Evolutionary conservation across 1,140 invertebrate species (phyloP).

Genomic region (Diploscapter pachys): DNA sequence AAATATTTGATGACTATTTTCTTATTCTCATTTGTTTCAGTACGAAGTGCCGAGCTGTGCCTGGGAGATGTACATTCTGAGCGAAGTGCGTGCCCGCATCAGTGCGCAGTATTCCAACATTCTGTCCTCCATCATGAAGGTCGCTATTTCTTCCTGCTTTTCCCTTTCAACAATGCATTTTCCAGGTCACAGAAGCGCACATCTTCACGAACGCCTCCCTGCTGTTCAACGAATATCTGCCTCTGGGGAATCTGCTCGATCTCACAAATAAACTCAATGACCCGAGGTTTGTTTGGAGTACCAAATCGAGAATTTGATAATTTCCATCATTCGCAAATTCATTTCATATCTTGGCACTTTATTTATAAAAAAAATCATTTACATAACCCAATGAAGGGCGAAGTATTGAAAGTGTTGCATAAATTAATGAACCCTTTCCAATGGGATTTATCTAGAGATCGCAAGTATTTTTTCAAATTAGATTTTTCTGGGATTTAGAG

Average conservation of each 20-base stretch:
- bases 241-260: conserved; percentile 27
- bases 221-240: conserved; percentile 36
- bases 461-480: too few relatives aligned
- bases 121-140: too few relatives aligned
- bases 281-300: not conserved
- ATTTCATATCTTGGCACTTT: too few relatives aligned
- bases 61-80: conserved; percentile 41
- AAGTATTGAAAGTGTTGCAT: too few relatives aligned
- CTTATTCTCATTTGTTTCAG: conserved; percentile 13
- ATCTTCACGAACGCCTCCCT: conserved; percentile 30
- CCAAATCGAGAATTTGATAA: too few relatives aligned
- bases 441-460: too few relatives aligned
- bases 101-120: not conserved
- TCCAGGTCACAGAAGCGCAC: conserved; percentile 34
- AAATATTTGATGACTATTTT: too few relatives aligned
- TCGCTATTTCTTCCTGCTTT: not conserved
- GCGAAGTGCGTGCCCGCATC: conserved; percentile 5
- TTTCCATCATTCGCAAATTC: too few relatives aligned
- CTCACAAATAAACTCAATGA: conserved; percentile 13
- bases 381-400: too few relatives aligned
- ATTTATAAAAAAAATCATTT: too few relatives aligned
- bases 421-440: too few relatives aligned
- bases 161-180: conserved; percentile 13
- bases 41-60: conserved; percentile 35
- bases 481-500: too few relatives aligned